These are phyloP conservation scores for Zelleria hepariella DNA, from an alignment of 2,888 invertebrate species.

Conservation along the genomic window DNA sequence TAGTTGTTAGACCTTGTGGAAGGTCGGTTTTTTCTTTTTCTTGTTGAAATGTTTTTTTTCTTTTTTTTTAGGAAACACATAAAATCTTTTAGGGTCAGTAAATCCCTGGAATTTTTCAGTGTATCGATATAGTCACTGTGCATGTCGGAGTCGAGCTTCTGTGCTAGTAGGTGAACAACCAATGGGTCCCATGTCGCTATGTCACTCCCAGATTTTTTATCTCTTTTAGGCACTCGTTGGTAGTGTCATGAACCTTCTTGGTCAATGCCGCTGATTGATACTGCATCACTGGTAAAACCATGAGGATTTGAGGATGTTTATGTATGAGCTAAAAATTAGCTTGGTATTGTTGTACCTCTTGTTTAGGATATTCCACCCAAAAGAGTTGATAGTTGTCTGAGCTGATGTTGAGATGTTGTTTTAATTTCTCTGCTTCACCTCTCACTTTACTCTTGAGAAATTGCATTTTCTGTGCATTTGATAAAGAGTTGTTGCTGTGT, in stretches of 20 bases:
- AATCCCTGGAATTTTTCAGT: neutral
- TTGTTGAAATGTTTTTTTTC: neutral
- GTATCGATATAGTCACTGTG: neutral
- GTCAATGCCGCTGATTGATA: neutral
- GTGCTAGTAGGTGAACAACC: neutral
- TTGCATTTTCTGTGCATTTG: slow-evolving; percentile 13
- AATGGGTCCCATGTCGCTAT: neutral
- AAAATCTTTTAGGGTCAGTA: neutral
- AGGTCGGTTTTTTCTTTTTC: neutral
- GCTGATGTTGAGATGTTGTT: slow-evolving; percentile 14
- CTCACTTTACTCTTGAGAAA: slow-evolving; percentile 12
- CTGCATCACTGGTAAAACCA: neutral
- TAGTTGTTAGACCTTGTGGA: neutral
- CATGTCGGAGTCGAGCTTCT: neutral
- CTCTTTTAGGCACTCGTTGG: neutral
- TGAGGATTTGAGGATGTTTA: neutral
- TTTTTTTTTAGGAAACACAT: neutral
- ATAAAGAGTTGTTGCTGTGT: slow-evolving; percentile 10
- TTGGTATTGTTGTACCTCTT: neutral
- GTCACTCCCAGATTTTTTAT: neutral
- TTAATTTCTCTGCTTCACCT: slow-evolving; percentile 13
- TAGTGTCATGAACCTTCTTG: neutral
- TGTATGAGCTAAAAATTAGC: neutral
- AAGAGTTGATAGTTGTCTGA: slow-evolving; percentile 4
- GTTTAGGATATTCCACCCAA: neutral